Conservation (phyloP, 2,888 invertebrate genomes). For the Mesorhabditis sp. region DNA sequence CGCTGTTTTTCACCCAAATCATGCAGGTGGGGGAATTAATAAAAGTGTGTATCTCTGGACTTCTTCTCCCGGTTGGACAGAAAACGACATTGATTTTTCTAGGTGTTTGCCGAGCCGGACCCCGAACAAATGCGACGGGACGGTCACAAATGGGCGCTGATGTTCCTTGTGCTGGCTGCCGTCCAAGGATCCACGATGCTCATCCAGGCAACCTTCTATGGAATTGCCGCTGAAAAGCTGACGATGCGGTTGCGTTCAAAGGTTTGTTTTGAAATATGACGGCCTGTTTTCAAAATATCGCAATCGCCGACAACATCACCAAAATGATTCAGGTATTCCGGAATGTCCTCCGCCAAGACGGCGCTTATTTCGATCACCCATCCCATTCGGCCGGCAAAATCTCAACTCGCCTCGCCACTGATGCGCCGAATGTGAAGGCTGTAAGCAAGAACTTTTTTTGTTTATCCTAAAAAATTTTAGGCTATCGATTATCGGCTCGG, state of each 20-base stretch:
- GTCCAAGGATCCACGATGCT: constrained; percentile 48
- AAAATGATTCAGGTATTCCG: constrained; percentile 58
- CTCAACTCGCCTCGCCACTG: constrained; percentile 60
- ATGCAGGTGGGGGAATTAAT: constrained; percentile 24
- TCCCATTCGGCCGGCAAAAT: constrained; percentile 59
- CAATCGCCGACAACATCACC: constrained; percentile 18
- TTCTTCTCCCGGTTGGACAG: background rate
- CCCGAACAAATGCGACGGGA: constrained; percentile 56
- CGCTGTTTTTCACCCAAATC: constrained; percentile 59
- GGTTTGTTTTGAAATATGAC: background rate
- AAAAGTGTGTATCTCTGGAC: background rate
- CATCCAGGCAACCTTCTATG: constrained; percentile 52
- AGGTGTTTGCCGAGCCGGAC: constrained; percentile 59
- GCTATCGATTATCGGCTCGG: constrained; percentile 61
- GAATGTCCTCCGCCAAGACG: constrained; percentile 60
- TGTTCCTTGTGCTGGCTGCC: constrained; percentile 58
- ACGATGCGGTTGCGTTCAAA: constrained; percentile 58
- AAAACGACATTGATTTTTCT: constrained; percentile 7
- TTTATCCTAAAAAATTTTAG: constrained; percentile 36
- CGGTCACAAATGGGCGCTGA: constrained; percentile 62
- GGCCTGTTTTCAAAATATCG: background rate
- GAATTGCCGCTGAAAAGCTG: constrained; percentile 58
- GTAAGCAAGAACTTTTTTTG: constrained; percentile 40
- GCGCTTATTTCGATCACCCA: constrained; percentile 61
- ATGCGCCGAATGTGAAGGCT: constrained; percentile 61